Evolutionary conservation across 2,888 invertebrate species (phyloP), one percentile per base, ranked within the genome.

Genomic region (Pteria penguin): DNA sequence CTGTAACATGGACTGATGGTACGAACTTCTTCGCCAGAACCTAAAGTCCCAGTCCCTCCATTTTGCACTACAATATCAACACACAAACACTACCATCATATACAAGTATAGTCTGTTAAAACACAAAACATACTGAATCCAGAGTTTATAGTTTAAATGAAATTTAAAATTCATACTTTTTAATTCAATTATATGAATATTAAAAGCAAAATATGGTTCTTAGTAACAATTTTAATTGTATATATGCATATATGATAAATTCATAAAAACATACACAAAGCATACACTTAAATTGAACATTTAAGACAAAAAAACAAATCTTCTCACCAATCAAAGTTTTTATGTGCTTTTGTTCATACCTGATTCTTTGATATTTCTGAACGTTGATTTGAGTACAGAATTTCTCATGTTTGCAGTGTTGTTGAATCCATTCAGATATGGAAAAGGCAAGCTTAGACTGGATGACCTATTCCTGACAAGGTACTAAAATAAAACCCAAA

Each of bases 341-440:
- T n/a, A n/a, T n/a, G n/a, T n/a, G n/a, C n/a, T n/a, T n/a, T n/a
- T n/a, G n/a, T n/a, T n/a, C n/a, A n/a, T n/a, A 90, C 91, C 88
- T 67, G 83, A 83, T 70, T 90, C 90, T 78, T 88, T 88, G 4
- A 90, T 83, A 33, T 87, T 84, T 45, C 83, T 84, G 68, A 91
- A 87, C 32, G 86, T 81, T 45, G 85, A 83, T 60, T 84, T 88
- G 4, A 90, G 83, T n/a, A 89, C 88, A 11, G 88, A 83, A 45
- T 83, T 76, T 33, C 91, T 83, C 90, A 91, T 90, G 71, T 84
- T 86, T 60, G 84, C 82, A 18, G 89, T 89, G 78, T 90, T 90
- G 84, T 90, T 90, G 76, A 91, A 90, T 26, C 90, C 88, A 72
- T 89, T 89, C 71, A 91, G 82, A 36, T 86, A 84, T 0, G 89